These are phyloP conservation scores for Lonchura striata DNA, from an alignment of 2,113 vertebrate species.

Conservation along the genomic window DNA sequence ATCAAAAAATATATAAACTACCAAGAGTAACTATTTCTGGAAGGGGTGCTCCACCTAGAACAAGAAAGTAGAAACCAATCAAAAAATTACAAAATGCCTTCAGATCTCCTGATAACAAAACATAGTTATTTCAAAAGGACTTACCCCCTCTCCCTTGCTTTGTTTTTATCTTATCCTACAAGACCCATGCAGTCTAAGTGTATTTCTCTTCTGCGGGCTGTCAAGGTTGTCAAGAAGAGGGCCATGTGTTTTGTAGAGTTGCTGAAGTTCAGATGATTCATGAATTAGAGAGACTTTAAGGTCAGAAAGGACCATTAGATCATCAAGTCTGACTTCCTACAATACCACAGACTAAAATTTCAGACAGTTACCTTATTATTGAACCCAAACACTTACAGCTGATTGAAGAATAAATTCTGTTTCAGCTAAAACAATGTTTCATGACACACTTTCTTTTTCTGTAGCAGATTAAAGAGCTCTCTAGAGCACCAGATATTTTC, in stretches of 20 bases:
- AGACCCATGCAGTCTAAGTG: neutral
- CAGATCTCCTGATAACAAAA: neutral
- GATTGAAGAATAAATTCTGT: slow-evolving; percentile 3
- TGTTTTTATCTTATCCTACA: slow-evolving; percentile 12
- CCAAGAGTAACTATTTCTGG: neutral
- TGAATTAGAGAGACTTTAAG: neutral
- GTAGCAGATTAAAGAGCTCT: slow-evolving; percentile 1
- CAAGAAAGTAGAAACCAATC: neutral
- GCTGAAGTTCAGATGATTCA: neutral
- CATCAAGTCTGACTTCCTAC: neutral
- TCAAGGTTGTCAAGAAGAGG: slow-evolving; percentile 4
- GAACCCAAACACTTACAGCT: neutral
- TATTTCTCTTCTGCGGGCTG: neutral
- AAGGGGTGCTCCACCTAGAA: neutral
- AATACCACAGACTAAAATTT: slow-evolving; percentile 19
- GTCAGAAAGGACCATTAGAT: slow-evolving; percentile 6
- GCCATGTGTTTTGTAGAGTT: neutral
- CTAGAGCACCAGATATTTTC: slow-evolving; percentile 19
- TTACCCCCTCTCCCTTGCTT: neutral
- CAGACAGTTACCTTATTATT: neutral
- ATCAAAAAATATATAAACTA: neutral
- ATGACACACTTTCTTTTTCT: neutral
- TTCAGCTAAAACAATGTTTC: neutral
- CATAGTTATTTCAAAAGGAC: neutral
- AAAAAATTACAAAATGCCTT: neutral